These are phyloP conservation scores for Morone chrysops DNA, from an alignment of 2,113 vertebrate genomes.

Conservation along the genomic window DNA sequence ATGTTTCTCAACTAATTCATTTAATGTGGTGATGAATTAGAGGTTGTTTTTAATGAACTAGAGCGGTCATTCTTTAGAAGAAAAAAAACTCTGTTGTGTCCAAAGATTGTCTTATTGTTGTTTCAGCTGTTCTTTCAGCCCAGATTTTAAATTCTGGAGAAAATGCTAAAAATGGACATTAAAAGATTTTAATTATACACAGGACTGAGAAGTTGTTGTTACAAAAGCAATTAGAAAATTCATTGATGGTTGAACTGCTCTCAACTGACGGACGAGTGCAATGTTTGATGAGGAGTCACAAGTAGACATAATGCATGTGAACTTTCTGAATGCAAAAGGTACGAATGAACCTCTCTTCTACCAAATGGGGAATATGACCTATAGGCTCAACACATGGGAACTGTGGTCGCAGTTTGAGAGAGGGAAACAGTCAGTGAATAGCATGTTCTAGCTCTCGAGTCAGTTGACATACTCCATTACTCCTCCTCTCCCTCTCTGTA, in stretches of 20 bases:
- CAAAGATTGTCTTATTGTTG: no score
- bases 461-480: slow-evolving; percentile 58
- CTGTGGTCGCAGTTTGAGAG: slow-evolving; percentile 49
- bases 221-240: no score
- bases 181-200: background rate
- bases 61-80: no score
- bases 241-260: background rate
- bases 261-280: background rate
- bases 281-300: background rate
- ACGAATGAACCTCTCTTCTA: slow-evolving; percentile 28
- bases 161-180: no score
- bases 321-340: slow-evolving; percentile 5
- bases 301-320: background rate
- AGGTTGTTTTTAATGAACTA: no score
- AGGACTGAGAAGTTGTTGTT: background rate
- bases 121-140: no score
- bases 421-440: slow-evolving; percentile 64
- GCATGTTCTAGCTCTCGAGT: slow-evolving; percentile 64
- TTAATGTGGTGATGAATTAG: no score
- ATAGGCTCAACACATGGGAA: slow-evolving; percentile 68
- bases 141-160: no score
- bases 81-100: no score
- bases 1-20: no score
- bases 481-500: slow-evolving; percentile 53
- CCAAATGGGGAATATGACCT: slow-evolving; percentile 51